Evolutionary conservation across 35 echinoderm and acorn worm genomes (phyloP), one percentile per base, ranked within the genome.

Genomic region (Patiria miniata): DNA sequence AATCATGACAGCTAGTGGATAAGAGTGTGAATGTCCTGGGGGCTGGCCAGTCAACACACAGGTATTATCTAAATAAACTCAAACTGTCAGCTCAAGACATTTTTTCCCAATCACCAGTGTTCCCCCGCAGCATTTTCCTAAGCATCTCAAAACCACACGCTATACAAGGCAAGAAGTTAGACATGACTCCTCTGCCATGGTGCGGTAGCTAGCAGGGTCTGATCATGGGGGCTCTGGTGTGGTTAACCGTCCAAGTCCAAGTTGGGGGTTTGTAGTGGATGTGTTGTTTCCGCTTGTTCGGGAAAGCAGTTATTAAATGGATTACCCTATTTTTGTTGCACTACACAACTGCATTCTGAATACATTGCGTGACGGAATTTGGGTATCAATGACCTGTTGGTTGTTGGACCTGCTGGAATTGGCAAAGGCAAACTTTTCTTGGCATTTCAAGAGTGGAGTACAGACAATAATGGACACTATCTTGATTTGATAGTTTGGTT

Each of bases 21-120:
- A 34, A 47, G 26, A 73, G 65, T 73, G 65, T 73, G 65, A 73
- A 73, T 73, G 65, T 73, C 65, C 21, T 73, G 65, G 65, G 57
- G 65, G 18, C 7, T 73, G 65, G 14, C 26, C 26, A 36, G 14
- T 73, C 65, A 73, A 30, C 65, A 73, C 65, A 73, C 65, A 73
- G 65, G 65, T 34, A 73, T 73, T 73, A 73, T 73, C 65, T 28
- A 73, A 73, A 73, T 73, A 73, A 73, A 60, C 57, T 60, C 57
- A 60, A 60, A 60, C 57, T 73, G 26, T 30, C 65, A 73, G 65
- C 65, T 73, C 34, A 34, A 10, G 29, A 10, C 34, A 14, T 73
- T 73, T 73, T 34, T 73, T 73, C 14, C 19, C 29, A n/a, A 28
- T 73, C 29, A 2, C 65, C 34, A 26, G 26, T 60, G n/a, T n/a